Conservation (phyloP, 35 echinoderm and acorn worm species). For the Apostichopus japonicus region DNA sequence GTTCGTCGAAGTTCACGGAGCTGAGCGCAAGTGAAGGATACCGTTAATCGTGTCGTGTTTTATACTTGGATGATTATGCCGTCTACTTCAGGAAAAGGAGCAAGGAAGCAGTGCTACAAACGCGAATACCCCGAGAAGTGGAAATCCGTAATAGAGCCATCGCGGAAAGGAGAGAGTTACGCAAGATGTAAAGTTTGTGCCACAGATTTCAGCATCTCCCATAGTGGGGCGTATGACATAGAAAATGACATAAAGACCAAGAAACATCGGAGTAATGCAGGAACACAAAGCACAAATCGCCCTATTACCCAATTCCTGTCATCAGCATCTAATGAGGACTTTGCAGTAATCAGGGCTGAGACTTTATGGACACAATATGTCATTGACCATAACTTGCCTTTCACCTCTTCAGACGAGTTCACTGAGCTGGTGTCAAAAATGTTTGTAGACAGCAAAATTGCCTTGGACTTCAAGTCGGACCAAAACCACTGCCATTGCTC, state of each 20-base stretch:
- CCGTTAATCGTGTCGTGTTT: too few species aligned
- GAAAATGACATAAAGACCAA: background rate
- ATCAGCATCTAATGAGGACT: background rate
- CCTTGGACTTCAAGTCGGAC: conserved; percentile 48
- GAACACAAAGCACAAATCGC: background rate
- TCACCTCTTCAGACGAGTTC: conserved; percentile 50
- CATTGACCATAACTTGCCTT: background rate
- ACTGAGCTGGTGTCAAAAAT: conserved; percentile 55
- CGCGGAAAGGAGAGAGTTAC: background rate
- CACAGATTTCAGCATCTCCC: background rate
- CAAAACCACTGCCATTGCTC: conserved; percentile 46
- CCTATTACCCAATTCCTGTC: background rate
- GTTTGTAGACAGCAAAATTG: conserved; percentile 68
- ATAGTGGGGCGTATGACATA: background rate
- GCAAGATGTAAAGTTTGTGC: background rate
- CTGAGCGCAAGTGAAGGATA: too few species aligned
- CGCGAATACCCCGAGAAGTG: background rate
- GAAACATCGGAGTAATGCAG: background rate
- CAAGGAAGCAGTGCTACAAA: too few species aligned
- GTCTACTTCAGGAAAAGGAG: too few species aligned
- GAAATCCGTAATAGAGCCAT: background rate
- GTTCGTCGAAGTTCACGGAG: too few species aligned
- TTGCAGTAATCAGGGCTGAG: background rate
- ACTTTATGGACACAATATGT: background rate
- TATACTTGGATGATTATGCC: too few species aligned